These are phyloP conservation scores for Sander vitreus DNA, from an alignment of 2,113 vertebrate genomes.

Conservation along the genomic window DNA sequence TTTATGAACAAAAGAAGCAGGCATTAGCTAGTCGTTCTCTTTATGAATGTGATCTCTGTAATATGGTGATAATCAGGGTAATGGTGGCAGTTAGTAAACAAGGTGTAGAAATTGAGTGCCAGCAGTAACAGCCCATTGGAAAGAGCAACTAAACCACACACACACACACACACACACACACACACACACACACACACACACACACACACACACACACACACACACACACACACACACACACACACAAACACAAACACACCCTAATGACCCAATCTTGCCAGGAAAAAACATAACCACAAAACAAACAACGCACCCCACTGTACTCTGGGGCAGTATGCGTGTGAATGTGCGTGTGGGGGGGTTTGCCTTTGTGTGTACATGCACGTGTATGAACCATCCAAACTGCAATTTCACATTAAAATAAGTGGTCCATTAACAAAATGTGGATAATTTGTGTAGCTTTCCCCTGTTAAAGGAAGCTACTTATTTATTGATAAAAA, in stretches of 20 bases:
- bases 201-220: constrained; percentile 55
- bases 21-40: constrained; percentile 35
- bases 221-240: constrained; percentile 12
- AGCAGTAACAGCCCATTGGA: constrained; percentile 55
- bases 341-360: constrained; percentile 34
- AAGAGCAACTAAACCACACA: constrained; percentile 27
- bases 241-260: constrained; percentile 55
- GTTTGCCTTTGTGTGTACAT: constrained; percentile 21
- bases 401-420: constrained; percentile 39
- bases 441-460: constrained; percentile 7
- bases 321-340: constrained; percentile 52
- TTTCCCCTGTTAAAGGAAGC: constrained; percentile 8
- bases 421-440: constrained; percentile 19
- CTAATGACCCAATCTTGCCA: constrained; percentile 78
- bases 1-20: constrained; percentile 23
- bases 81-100: constrained; percentile 70
- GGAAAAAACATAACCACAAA: constrained; percentile 75
- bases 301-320: constrained; percentile 74
- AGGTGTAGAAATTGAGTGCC: constrained; percentile 64
- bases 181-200: constrained; percentile 12
- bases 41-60: constrained; percentile 69
- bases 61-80: constrained; percentile 63
- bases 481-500: constrained; percentile 17
- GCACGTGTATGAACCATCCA: constrained; percentile 23
- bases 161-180: constrained; percentile 10